These are phyloP conservation scores for Xyliphius kryptos DNA, from an alignment of 2,113 vertebrate species.

Conservation along the genomic window DNA sequence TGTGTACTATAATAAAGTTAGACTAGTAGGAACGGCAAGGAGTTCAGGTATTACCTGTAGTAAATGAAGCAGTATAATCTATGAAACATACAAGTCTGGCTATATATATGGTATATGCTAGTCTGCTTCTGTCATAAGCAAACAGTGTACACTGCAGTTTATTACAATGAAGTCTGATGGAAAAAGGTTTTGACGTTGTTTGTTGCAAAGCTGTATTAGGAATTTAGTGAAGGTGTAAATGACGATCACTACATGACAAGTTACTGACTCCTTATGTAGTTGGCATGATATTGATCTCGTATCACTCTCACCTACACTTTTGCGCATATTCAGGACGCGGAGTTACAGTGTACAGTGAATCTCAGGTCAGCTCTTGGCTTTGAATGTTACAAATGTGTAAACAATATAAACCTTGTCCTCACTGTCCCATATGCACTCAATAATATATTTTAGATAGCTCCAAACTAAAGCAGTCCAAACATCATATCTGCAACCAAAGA, in stretches of 20 bases:
- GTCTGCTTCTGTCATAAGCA: background rate
- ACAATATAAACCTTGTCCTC: background rate
- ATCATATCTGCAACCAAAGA: no score
- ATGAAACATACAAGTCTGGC: background rate
- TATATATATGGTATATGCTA: no score
- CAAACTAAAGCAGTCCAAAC: background rate
- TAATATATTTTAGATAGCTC: constrained; percentile 1
- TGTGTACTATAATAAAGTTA: no score
- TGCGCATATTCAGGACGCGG: background rate
- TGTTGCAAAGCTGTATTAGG: constrained; percentile 21
- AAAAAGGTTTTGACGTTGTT: background rate
- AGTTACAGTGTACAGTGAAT: constrained; percentile 2
- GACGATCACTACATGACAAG: no score
- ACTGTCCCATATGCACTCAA: background rate
- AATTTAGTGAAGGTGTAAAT: background rate
- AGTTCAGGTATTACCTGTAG: constrained; percentile 11
- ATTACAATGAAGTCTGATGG: no score
- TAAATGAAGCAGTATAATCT: constrained; percentile 6
- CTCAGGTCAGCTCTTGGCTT: background rate
- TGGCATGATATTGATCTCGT: no score
- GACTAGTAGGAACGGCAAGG: background rate
- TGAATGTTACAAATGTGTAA: constrained; percentile 17
- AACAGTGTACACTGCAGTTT: background rate
- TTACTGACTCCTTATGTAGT: no score
- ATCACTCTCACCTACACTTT: background rate